phyloP scores from a whole-genome alignment of 1,140 invertebrate genomes.

The Neodiprion pinetum region DNA sequence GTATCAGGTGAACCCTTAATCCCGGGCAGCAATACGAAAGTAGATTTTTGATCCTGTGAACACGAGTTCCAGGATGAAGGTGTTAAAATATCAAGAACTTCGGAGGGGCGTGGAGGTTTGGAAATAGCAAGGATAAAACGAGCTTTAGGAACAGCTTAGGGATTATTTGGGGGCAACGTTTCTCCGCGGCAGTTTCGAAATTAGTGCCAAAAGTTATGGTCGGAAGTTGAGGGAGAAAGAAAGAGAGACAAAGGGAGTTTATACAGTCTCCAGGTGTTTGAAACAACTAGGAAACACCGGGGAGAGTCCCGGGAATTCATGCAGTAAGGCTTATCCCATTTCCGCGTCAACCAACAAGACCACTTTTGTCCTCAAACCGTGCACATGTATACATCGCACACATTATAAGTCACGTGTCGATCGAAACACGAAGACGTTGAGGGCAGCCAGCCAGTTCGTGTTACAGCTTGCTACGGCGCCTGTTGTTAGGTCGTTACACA shows the following conservation, averaged over 20 bases:
- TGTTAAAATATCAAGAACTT: conserved; percentile 1
- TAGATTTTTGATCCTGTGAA: too few species aligned
- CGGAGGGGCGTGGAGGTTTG: neutral
- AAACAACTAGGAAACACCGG: neutral
- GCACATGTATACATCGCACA: too few species aligned
- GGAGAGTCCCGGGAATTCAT: too few species aligned
- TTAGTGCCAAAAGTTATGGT: neutral
- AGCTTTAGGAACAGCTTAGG: conserved; percentile 4
- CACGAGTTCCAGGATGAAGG: neutral
- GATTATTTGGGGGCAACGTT: neutral
- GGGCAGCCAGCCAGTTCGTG: neutral
- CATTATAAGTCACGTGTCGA: neutral
- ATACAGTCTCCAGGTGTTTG: conserved; percentile 4
- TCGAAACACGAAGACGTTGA: neutral
- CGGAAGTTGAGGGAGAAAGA: too few species aligned
- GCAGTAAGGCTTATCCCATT: too few species aligned
- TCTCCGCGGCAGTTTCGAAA: neutral
- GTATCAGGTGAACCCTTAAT: too few species aligned
- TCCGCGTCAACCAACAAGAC: too few species aligned
- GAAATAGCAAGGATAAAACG: conserved; percentile 3
- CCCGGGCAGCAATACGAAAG: too few species aligned
- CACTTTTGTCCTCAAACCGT: neutral
- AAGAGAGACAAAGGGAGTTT: neutral
- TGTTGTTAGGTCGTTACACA: neutral
- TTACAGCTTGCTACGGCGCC: neutral